Percentiles rank a stretch among this genome's conserved stretches.
Conservation (phyloP, 2,888 invertebrate species). For the Lasioglossum leucozonium region DNA sequence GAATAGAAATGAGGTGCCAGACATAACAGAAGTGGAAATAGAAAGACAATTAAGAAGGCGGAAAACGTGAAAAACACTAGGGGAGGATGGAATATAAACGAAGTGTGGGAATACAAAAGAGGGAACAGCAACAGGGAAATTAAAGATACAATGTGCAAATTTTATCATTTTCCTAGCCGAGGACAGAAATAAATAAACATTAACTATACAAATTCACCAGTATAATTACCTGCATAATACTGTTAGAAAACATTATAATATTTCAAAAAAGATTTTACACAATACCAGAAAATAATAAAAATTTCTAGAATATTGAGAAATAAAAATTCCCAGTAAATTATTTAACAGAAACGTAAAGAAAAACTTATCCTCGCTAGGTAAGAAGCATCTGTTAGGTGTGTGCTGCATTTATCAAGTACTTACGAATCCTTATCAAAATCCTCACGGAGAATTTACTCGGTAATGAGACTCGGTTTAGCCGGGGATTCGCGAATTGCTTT, state of each 20-base stretch:
- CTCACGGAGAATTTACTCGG: background rate
- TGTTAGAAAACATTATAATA: background rate
- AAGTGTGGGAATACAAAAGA: background rate
- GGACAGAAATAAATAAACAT: background rate
- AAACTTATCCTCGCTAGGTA: background rate
- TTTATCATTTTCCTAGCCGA: background rate
- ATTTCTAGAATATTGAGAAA: background rate
- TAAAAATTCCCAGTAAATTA: background rate
- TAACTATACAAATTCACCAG: background rate
- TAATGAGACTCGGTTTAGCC: background rate
- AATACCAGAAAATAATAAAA: background rate
- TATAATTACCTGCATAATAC: background rate
- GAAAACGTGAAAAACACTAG: background rate
- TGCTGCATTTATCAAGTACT: background rate
- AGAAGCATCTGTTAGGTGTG: background rate
- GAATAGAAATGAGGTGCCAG: conserved; percentile 1
- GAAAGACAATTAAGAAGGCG: background rate
- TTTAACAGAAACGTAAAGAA: background rate
- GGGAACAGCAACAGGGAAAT: background rate
- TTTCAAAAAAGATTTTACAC: background rate
- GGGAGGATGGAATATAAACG: background rate
- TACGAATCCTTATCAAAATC: background rate
- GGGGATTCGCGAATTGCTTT: conserved; percentile 9
- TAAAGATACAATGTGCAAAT: background rate
- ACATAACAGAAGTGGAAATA: conserved; percentile 13